phyloP scores from a whole-genome alignment of 2,888 invertebrate species.

The Lasioglossum pauxillum region DNA sequence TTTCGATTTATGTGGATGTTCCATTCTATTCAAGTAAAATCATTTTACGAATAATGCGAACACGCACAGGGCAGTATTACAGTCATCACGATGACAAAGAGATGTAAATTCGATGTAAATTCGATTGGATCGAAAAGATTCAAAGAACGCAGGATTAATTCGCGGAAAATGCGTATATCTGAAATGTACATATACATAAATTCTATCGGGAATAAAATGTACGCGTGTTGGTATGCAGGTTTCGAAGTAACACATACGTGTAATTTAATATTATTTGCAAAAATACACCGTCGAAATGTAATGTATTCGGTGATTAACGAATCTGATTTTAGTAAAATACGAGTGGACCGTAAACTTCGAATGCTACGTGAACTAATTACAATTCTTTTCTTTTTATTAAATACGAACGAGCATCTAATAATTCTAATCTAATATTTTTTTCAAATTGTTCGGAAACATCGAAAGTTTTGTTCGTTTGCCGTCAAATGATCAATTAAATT shows the following conservation, averaged over 20 bases:
- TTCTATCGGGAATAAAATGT: not conserved
- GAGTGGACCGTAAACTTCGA: not conserved
- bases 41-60: not conserved
- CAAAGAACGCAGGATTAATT: not conserved
- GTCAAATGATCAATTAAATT: not conserved
- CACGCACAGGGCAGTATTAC: not conserved
- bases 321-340: not conserved
- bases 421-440: too few relatives aligned
- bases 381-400: not conserved
- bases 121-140: not conserved
- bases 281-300: not conserved
- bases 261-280: conserved; percentile 2
- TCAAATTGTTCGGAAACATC: not conserved
- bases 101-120: not conserved
- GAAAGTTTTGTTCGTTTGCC: not conserved
- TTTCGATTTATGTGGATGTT: not conserved
- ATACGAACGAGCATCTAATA: not conserved
- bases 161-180: not conserved
- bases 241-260: not conserved
- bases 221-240: not conserved
- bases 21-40: not conserved
- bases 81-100: not conserved
- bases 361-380: not conserved
- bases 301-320: not conserved
- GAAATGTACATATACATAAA: not conserved